A percentile compares a stretch with the other conserved stretches of the same genome.
Conservation (phyloP, 2,113 vertebrate species). For the Cygnus buccinator region DNA sequence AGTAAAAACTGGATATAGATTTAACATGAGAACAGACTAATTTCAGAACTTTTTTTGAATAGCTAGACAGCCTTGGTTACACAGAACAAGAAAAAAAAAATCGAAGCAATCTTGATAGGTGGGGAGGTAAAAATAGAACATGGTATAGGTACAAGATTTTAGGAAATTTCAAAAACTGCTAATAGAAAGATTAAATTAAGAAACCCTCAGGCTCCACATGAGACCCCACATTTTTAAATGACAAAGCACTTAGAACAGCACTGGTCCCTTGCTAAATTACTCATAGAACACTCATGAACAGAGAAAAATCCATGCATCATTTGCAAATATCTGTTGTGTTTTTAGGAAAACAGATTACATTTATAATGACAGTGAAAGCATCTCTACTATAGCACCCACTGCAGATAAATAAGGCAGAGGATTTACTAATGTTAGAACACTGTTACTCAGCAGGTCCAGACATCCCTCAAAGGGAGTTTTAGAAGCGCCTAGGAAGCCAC, state of each 20-base stretch:
- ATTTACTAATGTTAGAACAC: not conserved
- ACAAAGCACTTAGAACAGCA: not conserved
- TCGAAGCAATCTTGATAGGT: not conserved
- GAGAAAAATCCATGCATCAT: fast-evolving
- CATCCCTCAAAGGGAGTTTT: not conserved
- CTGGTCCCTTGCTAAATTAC: not conserved
- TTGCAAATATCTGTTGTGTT: not conserved
- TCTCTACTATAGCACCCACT: not conserved
- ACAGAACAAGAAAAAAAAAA: not conserved
- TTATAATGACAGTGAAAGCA: not conserved
- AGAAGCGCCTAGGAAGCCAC: not conserved
- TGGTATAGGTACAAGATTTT: not conserved
- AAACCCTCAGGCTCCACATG: not conserved
- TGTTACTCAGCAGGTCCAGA: not conserved
- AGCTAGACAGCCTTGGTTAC: not conserved
- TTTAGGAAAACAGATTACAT: not conserved
- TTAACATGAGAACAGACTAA: not conserved
- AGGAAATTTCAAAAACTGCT: not conserved
- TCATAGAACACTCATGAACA: not conserved
- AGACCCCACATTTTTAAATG: not conserved
- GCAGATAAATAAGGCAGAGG: not conserved
- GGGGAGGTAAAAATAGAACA: not conserved
- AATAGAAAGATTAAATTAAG: not conserved
- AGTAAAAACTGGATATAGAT: not conserved
- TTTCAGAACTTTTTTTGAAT: not conserved